Base-by-base conservation (phyloP, 2,888 invertebrate genomes). In the Camponotus fellah region DNA sequence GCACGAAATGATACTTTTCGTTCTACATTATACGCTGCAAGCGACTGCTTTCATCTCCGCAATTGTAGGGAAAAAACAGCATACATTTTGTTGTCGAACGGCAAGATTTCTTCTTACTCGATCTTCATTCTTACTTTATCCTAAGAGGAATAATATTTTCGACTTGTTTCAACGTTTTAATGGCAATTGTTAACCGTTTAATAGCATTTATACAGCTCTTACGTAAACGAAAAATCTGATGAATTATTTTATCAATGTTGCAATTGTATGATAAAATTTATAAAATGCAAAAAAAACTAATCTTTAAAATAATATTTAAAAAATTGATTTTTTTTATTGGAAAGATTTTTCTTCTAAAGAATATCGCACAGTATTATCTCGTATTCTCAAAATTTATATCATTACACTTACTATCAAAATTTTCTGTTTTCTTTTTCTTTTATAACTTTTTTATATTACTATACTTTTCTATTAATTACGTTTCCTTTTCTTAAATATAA, bases 1-100 rank as follows among this genome's bases (percentile, higher is more conserved):
- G 89, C 74, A 89, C 76, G 87, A 72, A 90, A 90, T 90, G 88
- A 89, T 89, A 85, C 82, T 90, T 88, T 79, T 86, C 89, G 79
- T 82, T 88, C 69, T 76, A 68, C 68, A 84, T 89, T 88, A 89
- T 89, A 89, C 88, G 83, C 86, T 83, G 83, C 82, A 60, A 69
- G 75, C 84, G 84, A 79, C 89, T 87, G 69, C 82, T 49, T 81
- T 56, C 49, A 80, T 69, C 62, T 26, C 46, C 64, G 56, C 56
- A 21, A 34, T 58, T 64, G 62, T 64, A 32, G 14, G 71, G 79
- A 71, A 84, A 87, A 83, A 53, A 34, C 80, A 62, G 88, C 85
- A 69, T 76, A 85, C 83, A 88, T 88, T 86, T 88, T 79, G 85
- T 79, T 88, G 88, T 88, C 88, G 83, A 88, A 86, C 74, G 56